A percentile compares a stretch with the other conserved stretches of the same genome.
Evolutionary conservation across 2,888 invertebrate genomes (phyloP).

Genomic region (Nephrotoma flavescens): DNA sequence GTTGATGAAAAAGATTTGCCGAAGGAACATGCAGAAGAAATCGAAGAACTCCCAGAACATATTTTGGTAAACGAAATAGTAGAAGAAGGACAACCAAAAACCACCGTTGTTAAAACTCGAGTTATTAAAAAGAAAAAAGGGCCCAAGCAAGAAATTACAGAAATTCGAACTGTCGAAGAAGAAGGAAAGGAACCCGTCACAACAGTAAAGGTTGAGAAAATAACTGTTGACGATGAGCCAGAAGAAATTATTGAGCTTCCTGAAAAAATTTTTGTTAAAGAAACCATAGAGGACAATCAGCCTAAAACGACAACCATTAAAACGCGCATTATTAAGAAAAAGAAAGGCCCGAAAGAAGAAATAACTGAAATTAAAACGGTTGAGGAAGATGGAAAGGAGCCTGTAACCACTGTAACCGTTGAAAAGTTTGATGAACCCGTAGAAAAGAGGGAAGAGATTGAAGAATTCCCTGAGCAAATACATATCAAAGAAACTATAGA

Average conservation of each 20-base stretch:
- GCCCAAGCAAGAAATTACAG: conserved; percentile 23
- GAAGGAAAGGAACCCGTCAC: conserved; percentile 25
- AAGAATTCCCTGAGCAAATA: conserved; percentile 25
- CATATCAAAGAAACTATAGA: conserved; percentile 32
- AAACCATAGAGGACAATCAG: conserved; percentile 17
- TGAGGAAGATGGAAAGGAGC: conserved; percentile 23
- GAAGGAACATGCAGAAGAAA: conserved; percentile 13
- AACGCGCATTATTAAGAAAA: conserved; percentile 16
- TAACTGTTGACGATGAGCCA: conserved; percentile 19
- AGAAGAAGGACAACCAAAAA: conserved; percentile 22
- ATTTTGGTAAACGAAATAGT: conserved; percentile 24
- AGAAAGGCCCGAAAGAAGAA: conserved; percentile 20
- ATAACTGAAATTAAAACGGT: conserved; percentile 22
- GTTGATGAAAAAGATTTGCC: conserved; percentile 10
- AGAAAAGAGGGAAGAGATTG: conserved; percentile 14
- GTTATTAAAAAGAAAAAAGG: conserved; percentile 23
- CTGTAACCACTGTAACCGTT: conserved; percentile 12
- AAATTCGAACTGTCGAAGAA: conserved; percentile 28
- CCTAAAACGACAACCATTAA: conserved; percentile 16
- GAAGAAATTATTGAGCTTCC: conserved; percentile 21
- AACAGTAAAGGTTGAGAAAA: conserved; percentile 16
- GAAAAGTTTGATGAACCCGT: conserved; percentile 13
- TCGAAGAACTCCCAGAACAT: conserved; percentile 11
- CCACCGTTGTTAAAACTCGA: conserved; percentile 1
- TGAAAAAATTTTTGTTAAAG: conserved; percentile 16